phyloP scores from a whole-genome alignment of 2,113 vertebrate species.

The Sebastes fasciatus region DNA sequence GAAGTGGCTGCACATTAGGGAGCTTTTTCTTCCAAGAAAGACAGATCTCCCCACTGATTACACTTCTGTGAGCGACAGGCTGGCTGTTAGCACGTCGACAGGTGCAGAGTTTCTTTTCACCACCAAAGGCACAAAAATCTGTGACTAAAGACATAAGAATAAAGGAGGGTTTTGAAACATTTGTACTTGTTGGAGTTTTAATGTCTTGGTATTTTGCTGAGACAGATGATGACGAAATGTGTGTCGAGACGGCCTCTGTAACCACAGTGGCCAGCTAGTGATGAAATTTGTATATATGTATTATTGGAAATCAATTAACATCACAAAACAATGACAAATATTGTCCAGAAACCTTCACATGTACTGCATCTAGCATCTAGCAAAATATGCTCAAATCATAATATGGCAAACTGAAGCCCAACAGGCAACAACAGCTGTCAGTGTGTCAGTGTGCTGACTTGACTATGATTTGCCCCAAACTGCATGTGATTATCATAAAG shows the following conservation, averaged over 20 bases:
- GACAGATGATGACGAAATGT: constrained; percentile 18
- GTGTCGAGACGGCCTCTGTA: neutral
- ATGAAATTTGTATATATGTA: neutral
- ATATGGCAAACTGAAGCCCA: too few species aligned
- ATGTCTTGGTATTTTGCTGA: neutral
- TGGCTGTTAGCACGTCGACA: constrained; percentile 21
- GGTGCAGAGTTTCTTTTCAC: constrained; percentile 25
- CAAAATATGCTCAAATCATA: too few species aligned
- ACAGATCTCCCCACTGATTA: constrained; percentile 56
- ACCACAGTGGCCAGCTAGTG: neutral
- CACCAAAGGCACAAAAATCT: constrained; percentile 17
- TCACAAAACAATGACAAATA: too few species aligned
- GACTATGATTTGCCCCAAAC: too few species aligned
- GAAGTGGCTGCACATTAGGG: constrained; percentile 41
- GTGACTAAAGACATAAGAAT: constrained; percentile 5
- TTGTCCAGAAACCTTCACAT: too few species aligned
- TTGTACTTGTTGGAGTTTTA: neutral
- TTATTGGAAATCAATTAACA: too few species aligned
- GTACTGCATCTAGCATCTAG: too few species aligned
- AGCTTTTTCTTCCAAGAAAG: constrained; percentile 48
- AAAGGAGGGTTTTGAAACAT: neutral
- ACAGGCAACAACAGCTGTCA: too few species aligned
- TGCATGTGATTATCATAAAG: too few species aligned
- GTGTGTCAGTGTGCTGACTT: too few species aligned
- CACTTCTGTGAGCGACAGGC: constrained; percentile 50